phyloP scores from a whole-genome alignment of 2,888 invertebrate genomes.

The Ochropleura plecta region DNA sequence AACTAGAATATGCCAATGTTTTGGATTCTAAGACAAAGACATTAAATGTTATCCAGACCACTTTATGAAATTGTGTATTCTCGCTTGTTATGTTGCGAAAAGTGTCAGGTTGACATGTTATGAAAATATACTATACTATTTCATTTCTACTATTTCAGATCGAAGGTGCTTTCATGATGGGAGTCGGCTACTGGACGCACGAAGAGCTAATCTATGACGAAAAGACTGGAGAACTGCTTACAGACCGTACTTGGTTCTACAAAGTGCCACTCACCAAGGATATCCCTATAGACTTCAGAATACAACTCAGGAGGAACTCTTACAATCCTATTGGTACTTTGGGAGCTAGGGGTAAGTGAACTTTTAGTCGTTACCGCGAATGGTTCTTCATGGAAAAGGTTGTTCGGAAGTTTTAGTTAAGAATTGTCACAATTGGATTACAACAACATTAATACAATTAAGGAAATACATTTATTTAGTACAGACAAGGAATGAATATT shows the following conservation, averaged over 20 bases:
- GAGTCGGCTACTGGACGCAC: slow-evolving; percentile 93
- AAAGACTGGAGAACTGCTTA: slow-evolving; percentile 92
- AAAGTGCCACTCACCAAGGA: slow-evolving; percentile 94
- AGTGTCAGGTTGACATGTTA: too few species aligned
- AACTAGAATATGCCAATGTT: too few species aligned
- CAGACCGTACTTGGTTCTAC: slow-evolving; percentile 95
- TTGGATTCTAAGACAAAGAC: too few species aligned
- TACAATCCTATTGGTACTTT: slow-evolving; percentile 90
- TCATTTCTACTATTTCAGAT: slow-evolving; percentile 75
- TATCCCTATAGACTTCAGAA: slow-evolving; percentile 94
- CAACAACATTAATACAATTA: too few species aligned
- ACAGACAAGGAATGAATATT: too few species aligned
- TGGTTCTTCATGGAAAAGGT: not conserved
- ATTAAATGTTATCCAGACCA: too few species aligned
- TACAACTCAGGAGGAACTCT: slow-evolving; percentile 92
- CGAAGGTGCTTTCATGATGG: slow-evolving; percentile 95
- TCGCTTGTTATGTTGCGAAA: too few species aligned
- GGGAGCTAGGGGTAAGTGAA: slow-evolving; percentile 76
- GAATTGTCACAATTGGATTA: not conserved
- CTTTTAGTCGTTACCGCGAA: not conserved
- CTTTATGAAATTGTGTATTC: too few species aligned
- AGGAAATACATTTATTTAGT: too few species aligned
- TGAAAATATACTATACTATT: too few species aligned
- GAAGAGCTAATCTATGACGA: slow-evolving; percentile 93
- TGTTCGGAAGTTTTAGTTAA: not conserved